A percentile compares a stretch with the other conserved stretches of the same genome.
Evolutionary conservation across 1,140 invertebrate species (phyloP).

Genomic region (Lasaia peninsularis): DNA sequence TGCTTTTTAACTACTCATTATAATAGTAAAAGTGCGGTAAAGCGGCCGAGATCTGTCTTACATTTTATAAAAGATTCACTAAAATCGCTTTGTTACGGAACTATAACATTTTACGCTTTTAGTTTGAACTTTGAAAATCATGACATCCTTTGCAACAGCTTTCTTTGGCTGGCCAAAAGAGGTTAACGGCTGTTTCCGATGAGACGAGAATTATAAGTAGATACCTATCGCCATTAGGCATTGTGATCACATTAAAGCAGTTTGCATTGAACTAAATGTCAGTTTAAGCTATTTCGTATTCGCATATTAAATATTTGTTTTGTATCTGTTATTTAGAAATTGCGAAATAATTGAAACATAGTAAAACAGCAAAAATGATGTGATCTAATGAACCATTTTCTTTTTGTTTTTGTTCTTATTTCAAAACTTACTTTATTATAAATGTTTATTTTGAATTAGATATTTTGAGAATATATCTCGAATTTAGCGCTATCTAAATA

Average conservation of each 20-base stretch:
- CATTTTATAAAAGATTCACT: background rate
- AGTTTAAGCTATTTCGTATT: background rate
- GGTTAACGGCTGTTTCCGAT: slow-evolving; percentile 62
- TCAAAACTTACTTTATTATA: too few relatives aligned
- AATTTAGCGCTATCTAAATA: too few relatives aligned
- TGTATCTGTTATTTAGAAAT: too few relatives aligned
- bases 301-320: too few relatives aligned
- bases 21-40: background rate
- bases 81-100: slow-evolving; percentile 3
- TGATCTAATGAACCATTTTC: too few relatives aligned
- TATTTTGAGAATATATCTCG: too few relatives aligned
- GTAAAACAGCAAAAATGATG: too few relatives aligned
- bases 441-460: too few relatives aligned
- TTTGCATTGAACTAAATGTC: background rate
- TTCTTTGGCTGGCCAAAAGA: slow-evolving; percentile 58
- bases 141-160: slow-evolving; percentile 38
- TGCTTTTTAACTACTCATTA: background rate
- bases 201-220: slow-evolving; percentile 52
- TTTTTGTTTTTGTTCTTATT: too few relatives aligned
- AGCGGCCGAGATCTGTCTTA: background rate
- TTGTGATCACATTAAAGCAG: slow-evolving; percentile 2
- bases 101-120: slow-evolving; percentile 4
- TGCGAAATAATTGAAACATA: too few relatives aligned
- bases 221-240: slow-evolving; percentile 14
- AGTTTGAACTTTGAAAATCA: slow-evolving; percentile 16